Base-by-base conservation (phyloP, 2,888 invertebrate genomes). In the Syrphus vitripennis region DNA sequence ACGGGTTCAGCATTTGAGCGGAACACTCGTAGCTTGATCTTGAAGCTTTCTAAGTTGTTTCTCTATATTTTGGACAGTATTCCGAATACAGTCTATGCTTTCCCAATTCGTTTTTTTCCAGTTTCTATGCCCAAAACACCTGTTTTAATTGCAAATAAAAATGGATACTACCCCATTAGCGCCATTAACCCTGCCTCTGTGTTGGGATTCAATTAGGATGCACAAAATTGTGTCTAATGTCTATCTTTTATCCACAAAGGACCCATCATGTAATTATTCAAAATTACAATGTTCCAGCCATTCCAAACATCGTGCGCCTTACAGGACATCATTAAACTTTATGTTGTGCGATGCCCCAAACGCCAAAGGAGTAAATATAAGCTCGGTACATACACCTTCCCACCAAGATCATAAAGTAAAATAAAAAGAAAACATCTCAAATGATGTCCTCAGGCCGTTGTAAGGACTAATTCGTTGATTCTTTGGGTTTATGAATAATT, bases 391-490 rank as follows among this genome's bases (percentile, higher is more conserved):
- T 31, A 31, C 19, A 40, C n/a, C n/a, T n/a, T n/a, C n/a, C n/a
- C n/a, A n/a, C n/a, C n/a, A n/a, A 59, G 26, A 65, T 14, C 55
- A 29, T 26, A 55, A 67, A 57, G 69, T 34, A 42, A 57, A 42
- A 57, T 4, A 71, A 50, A 69, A 76, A 59, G 59, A 76, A 59
- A 76, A 21, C n/a, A 42, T 45, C 50, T 74, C 57, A 81, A 86
- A 86, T 78, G 74, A 82, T 82, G 81, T 86, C 86, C 86, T 82
- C 69, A 42, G 86, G 86, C 77, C 74, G 48, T 77, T 82, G 77
- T 72, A 86, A 82, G 81, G 82, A 86, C 81, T 86, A 86, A 86
- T 86, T 86, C 82, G 86, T 78, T 86, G 86, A 86, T 82, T 86
- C 82, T 45, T 72, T 81, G 50, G 63, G 75, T 83, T 87, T 87